Percentiles rank a stretch among this genome's conserved stretches.
phyloP scores from a whole-genome alignment of 2,113 vertebrate genomes.

The Hydropotes inermis region DNA sequence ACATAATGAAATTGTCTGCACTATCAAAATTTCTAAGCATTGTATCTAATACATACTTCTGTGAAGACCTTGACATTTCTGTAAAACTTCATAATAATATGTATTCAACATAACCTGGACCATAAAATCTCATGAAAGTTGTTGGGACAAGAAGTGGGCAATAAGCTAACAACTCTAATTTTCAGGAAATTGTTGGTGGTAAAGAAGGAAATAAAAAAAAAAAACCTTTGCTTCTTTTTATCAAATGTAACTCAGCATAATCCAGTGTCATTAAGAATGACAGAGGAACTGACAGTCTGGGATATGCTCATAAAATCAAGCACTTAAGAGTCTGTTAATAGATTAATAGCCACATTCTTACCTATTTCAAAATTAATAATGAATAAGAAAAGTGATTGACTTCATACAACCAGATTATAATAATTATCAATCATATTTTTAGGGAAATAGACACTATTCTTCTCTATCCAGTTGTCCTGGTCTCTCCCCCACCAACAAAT shows the following conservation, averaged over 20 bases:
- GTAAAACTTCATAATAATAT: neutral
- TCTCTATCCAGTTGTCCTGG: accelerated
- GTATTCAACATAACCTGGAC: neutral
- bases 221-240: neutral
- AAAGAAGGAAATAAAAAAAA: neutral
- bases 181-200: neutral
- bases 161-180: neutral
- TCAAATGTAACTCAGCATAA: neutral
- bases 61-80: neutral
- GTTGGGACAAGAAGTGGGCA: neutral
- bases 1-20: neutral
- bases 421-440: neutral
- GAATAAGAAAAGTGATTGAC: neutral
- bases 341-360: neutral
- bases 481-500: neutral
- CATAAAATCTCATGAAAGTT: neutral
- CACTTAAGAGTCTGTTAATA: neutral
- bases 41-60: neutral
- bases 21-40: neutral
- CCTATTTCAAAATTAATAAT: neutral
- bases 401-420: neutral
- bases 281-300: neutral
- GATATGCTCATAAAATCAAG: neutral
- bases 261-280: neutral
- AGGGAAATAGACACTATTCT: neutral